These are phyloP conservation scores for Menura novaehollandiae DNA, from an alignment of 2,113 vertebrate genomes.

Conservation along the genomic window DNA sequence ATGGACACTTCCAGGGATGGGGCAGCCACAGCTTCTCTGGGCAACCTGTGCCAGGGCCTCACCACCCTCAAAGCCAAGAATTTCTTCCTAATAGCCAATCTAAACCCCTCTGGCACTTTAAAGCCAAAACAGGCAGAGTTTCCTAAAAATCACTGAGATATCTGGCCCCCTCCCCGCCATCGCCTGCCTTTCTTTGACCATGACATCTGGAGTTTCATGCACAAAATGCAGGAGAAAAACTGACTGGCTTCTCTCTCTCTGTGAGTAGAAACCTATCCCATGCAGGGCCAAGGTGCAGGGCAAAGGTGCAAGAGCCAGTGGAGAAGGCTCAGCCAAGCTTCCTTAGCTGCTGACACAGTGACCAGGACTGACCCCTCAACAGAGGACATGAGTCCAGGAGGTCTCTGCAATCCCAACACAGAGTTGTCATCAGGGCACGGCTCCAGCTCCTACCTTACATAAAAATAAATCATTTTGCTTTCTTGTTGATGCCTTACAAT, in stretches of 20 bases:
- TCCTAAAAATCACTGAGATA: background rate
- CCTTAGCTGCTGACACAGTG: no score
- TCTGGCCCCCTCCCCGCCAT: no score
- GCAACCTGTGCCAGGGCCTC: background rate
- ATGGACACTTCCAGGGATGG: background rate
- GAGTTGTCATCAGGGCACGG: background rate
- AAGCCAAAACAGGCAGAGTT: background rate
- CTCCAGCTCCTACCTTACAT: background rate
- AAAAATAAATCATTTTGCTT: background rate
- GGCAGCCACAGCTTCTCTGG: background rate
- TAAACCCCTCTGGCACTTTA: background rate
- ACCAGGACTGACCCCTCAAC: background rate
- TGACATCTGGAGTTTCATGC: background rate
- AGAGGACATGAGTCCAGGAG: background rate
- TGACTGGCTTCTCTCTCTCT: background rate
- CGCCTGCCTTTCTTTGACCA: background rate
- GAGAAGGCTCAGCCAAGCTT: background rate
- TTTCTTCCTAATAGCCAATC: no score
- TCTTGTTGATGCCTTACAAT: background rate
- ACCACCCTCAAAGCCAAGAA: no score
- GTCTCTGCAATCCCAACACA: background rate
- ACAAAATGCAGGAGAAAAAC: background rate
- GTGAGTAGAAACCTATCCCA: rapidly evolving
- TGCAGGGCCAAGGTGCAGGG: background rate
- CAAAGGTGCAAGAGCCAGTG: no score